Percentiles rank a stretch among this genome's conserved stretches.
These are phyloP conservation scores for Acanthis flammea DNA, from an alignment of 2,797 vertebrate genomes.

Conservation along the genomic window DNA sequence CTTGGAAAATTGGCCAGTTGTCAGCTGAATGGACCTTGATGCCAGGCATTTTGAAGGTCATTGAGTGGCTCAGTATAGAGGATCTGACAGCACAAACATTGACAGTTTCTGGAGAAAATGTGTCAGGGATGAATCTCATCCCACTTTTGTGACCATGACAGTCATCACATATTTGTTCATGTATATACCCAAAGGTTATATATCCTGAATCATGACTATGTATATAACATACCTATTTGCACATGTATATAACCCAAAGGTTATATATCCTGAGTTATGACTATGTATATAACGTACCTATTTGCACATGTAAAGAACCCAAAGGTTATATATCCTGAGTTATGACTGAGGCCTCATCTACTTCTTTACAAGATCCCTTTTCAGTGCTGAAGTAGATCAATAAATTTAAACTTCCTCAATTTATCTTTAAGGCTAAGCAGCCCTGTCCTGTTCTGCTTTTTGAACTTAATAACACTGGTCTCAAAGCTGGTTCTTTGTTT, in stretches of 20 bases:
- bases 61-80: background rate
- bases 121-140: background rate
- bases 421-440: background rate
- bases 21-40: background rate
- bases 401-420: background rate
- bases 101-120: background rate
- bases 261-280: too few relatives aligned
- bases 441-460: background rate
- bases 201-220: too few relatives aligned
- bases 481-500: background rate
- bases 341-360: background rate
- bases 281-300: too few relatives aligned
- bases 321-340: background rate
- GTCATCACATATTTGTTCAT: background rate
- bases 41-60: background rate
- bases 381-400: background rate
- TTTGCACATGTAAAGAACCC: background rate
- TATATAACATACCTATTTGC: too few relatives aligned
- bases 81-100: background rate
- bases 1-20: conserved; percentile 24
- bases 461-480: background rate
- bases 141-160: background rate
- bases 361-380: background rate
- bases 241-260: background rate
- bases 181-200: too few relatives aligned